These are phyloP conservation scores for Beris chalybata DNA, from an alignment of 2,888 invertebrate genomes.

Conservation along the genomic window DNA sequence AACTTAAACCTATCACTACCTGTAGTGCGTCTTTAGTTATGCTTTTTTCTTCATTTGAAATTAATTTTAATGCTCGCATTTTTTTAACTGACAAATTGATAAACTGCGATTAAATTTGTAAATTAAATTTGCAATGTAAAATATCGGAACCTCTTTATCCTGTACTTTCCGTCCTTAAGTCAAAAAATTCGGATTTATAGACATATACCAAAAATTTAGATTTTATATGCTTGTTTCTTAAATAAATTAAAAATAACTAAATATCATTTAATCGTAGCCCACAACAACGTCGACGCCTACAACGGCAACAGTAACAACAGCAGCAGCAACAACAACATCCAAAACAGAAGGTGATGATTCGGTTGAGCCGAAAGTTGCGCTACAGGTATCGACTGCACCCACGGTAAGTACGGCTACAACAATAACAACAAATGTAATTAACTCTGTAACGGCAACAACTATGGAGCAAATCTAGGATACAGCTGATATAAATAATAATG, in stretches of 20 bases:
- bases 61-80: too few relatives aligned
- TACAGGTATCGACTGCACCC: conserved; percentile 14
- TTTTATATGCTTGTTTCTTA: too few relatives aligned
- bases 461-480: conserved; percentile 41
- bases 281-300: conserved; percentile 37
- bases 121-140: too few relatives aligned
- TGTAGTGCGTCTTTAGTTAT: too few relatives aligned
- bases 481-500: conserved; percentile 40
- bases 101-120: too few relatives aligned
- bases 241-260: conserved; percentile 31
- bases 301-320: conserved; percentile 48
- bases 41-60: too few relatives aligned
- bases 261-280: conserved; percentile 31
- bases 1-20: too few relatives aligned
- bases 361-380: conserved; percentile 19
- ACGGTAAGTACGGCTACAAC: conserved; percentile 38
- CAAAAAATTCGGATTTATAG: too few relatives aligned
- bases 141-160: too few relatives aligned
- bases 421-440: conserved; percentile 40
- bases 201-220: too few relatives aligned
- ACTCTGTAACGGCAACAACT: conserved; percentile 36
- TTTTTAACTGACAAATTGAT: too few relatives aligned
- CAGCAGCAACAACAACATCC: conserved; percentile 37
- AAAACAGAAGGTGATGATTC: conserved; percentile 12
- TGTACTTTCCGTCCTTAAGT: too few relatives aligned